These are phyloP conservation scores for Cryptus viduatorius DNA, from an alignment of 2,888 invertebrate genomes.

Conservation along the genomic window DNA sequence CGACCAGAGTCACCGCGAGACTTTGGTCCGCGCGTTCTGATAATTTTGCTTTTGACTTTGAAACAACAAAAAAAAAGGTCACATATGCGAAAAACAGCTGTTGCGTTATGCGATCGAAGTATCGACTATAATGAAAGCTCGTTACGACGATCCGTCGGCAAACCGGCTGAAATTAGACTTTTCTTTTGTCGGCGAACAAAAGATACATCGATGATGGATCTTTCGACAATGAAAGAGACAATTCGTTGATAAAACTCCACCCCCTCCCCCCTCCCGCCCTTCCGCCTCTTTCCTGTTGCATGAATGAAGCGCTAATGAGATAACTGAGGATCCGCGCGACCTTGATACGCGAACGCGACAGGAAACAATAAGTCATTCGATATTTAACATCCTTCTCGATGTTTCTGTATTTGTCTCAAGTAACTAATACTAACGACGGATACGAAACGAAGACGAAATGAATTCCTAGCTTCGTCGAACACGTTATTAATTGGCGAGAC, in stretches of 20 bases:
- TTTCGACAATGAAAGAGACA: neutral
- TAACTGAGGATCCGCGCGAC: slow-evolving; percentile 2
- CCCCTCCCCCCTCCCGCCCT: too few relatives aligned
- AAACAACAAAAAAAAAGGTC: slow-evolving; percentile 10
- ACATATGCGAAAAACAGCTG: slow-evolving; percentile 51
- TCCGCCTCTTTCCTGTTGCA: too few relatives aligned
- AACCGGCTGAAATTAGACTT: neutral
- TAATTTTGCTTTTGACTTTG: neutral
- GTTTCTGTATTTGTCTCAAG: slow-evolving; percentile 23
- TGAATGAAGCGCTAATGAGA: neutral
- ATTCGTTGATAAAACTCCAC: neutral
- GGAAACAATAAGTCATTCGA: slow-evolving; percentile 21
- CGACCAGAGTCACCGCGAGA: neutral
- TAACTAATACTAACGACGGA: slow-evolving; percentile 15
- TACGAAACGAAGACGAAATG: neutral
- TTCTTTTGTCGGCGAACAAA: neutral
- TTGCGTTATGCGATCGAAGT: slow-evolving; percentile 38
- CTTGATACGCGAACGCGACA: slow-evolving; percentile 18
- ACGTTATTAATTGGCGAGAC: neutral
- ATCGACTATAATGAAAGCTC: slow-evolving; percentile 37
- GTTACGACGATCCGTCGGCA: neutral
- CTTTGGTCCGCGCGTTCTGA: neutral
- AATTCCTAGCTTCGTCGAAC: neutral
- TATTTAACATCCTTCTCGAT: slow-evolving; percentile 25
- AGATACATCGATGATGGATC: neutral